Evolutionary conservation across 2,888 invertebrate species (phyloP), one percentile per base, ranked within the genome.

Genomic region (Ophonus ardosiacus): DNA sequence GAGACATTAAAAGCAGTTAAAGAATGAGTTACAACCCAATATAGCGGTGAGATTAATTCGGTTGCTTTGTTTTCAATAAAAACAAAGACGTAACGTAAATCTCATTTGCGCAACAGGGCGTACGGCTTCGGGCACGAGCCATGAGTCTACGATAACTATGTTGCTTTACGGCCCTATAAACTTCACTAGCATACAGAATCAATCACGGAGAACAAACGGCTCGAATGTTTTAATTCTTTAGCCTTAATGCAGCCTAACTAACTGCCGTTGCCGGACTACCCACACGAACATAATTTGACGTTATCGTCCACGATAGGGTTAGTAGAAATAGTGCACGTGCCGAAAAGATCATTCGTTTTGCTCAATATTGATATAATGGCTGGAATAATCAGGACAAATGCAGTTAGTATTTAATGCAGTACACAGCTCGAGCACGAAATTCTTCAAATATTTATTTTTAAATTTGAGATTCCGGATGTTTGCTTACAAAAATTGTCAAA

Each of bases 81-180:
- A 82, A 82, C 82, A 82, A 74, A 68, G 82, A 57, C 71, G 82
- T 81, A 81, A 81, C 81, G 83, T 83, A 83, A 76, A 83, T 83
- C 74, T 74, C 83, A 83, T 83, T 83, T 76, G 74, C 59, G 83
- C 83, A 74, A 83, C 83, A 83, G 74, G 59, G 80, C 80, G 57
- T 31, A 56, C 24, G 24, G 18, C 7, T 15, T 15, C 61, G 80
- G 38, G 43, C 56, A 76, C 71, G 15, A 71, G 38, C 17, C 56
- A 76, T 38, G 15, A 71, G 40, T 40, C 43, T 24, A 78, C 78
- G 78, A 68, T 81, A 81, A 81, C 81, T 81, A 81, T 81, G 81
- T 81, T 81, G 81, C 57, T 81, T 81, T 81, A 81, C 81, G 57
- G 81, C 81, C 56, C 81, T 18, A 81, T 81, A 81, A 81, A 81